Conservation (phyloP, 2,797 vertebrate genomes). For the Xenopus petersii region DNA sequence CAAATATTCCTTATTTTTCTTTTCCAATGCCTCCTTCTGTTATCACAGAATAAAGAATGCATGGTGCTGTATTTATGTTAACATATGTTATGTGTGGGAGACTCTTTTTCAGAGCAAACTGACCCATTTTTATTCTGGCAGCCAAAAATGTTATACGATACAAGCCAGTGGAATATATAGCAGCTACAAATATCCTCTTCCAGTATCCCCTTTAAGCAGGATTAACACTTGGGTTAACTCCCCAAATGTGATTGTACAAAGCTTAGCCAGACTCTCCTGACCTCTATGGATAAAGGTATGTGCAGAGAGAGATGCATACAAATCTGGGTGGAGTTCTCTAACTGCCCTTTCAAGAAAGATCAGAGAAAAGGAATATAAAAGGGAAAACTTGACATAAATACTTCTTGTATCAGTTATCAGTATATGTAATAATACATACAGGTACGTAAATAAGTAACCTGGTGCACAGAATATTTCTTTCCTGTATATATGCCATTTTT, state of each 20-base stretch:
- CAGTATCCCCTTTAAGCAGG: conserved; percentile 24
- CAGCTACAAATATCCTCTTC: conserved; percentile 9
- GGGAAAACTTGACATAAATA: too few species aligned
- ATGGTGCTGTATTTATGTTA: conserved; percentile 24
- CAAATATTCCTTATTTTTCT: too few species aligned
- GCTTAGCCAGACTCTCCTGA: conserved; percentile 3
- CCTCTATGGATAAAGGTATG: conserved; percentile 1
- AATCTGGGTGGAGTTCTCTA: too few species aligned
- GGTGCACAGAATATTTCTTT: too few species aligned
- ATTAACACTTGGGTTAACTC: conserved; percentile 38
- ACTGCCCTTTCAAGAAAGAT: too few species aligned
- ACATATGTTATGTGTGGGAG: conserved; percentile 30
- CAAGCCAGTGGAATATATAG: conserved; percentile 9
- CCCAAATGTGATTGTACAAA: conserved; percentile 8
- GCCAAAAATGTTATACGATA: conserved; percentile 40
- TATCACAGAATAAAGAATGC: neutral
- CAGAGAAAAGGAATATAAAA: too few species aligned
- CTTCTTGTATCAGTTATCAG: too few species aligned
- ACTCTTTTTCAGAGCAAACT: conserved; percentile 15
- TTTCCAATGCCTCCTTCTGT: too few species aligned
- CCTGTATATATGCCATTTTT: too few species aligned
- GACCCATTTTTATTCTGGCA: conserved; percentile 21
- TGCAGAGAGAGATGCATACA: neutral
- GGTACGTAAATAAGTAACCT: too few species aligned
- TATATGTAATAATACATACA: too few species aligned